Conservation (phyloP, 2,797 vertebrate genomes). For the Cynodonichthys magdalenae region DNA sequence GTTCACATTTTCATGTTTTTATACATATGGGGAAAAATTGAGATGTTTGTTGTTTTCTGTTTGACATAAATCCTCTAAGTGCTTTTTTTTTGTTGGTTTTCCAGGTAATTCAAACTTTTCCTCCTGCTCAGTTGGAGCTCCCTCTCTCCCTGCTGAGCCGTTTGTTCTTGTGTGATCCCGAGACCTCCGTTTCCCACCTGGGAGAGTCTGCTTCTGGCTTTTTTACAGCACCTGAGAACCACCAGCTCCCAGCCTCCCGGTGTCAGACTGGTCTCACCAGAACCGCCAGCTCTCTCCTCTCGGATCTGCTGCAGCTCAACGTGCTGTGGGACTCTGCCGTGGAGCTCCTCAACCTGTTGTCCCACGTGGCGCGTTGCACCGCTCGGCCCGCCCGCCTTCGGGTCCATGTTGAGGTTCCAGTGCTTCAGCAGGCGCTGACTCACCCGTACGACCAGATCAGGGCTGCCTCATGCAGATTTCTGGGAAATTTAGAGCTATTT, state of each 20-base stretch:
- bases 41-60: slow-evolving; percentile 57
- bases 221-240: slow-evolving; percentile 46
- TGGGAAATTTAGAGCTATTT: slow-evolving; percentile 80
- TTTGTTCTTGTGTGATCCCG: slow-evolving; percentile 82
- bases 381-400: slow-evolving; percentile 64
- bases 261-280: slow-evolving; percentile 20
- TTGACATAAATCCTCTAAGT: slow-evolving; percentile 56
- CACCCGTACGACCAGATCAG: slow-evolving; percentile 81
- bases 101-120: slow-evolving; percentile 85
- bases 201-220: slow-evolving; percentile 55
- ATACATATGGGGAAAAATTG: slow-evolving; percentile 31
- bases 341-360: slow-evolving; percentile 87
- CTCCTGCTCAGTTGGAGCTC: slow-evolving; percentile 77
- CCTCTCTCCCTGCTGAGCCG: slow-evolving; percentile 88
- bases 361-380: slow-evolving; percentile 75
- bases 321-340: slow-evolving; percentile 70
- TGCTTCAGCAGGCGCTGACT: slow-evolving; percentile 77
- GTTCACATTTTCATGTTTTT: slow-evolving; percentile 43
- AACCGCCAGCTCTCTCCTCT: slow-evolving; percentile 76
- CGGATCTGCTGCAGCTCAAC: slow-evolving; percentile 68
- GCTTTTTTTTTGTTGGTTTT: slow-evolving; percentile 46
- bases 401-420: slow-evolving; percentile 58
- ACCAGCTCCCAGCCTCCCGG: slow-evolving; percentile 23
- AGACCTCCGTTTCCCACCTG: slow-evolving; percentile 52
- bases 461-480: slow-evolving; percentile 83